These are phyloP conservation scores for Girardinus metallicus DNA, from an alignment of 2,797 vertebrate species.

Conservation along the genomic window DNA sequence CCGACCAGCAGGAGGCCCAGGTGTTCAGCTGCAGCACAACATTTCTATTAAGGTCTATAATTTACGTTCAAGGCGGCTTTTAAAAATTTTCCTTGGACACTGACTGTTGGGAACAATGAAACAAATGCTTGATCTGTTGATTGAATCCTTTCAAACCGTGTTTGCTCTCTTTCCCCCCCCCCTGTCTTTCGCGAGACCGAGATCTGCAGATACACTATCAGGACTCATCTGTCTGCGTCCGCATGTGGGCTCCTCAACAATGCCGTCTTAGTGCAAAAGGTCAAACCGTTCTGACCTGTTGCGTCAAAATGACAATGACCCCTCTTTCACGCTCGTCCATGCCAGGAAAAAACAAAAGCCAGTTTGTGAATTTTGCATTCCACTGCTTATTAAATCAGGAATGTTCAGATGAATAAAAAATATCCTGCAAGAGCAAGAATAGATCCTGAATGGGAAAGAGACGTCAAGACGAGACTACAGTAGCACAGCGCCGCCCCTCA, in stretches of 20 bases:
- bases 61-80: neutral
- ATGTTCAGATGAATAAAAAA: conserved; percentile 18
- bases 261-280: conserved; percentile 43
- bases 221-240: conserved; percentile 25
- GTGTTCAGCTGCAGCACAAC: conserved; percentile 28
- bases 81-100: neutral
- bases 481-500: conserved; percentile 40
- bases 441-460: neutral
- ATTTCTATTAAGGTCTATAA: conserved; percentile 11
- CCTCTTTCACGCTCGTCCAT: conserved; percentile 49
- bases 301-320: conserved; percentile 56
- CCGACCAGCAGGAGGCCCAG: conserved; percentile 22
- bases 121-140: neutral
- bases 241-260: conserved; percentile 57
- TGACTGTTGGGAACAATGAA: neutral
- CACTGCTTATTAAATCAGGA: conserved; percentile 26
- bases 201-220: conserved; percentile 42
- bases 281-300: conserved; percentile 47
- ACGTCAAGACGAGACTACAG: neutral
- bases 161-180: neutral
- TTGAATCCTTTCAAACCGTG: neutral
- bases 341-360: neutral
- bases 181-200: neutral
- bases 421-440: neutral
- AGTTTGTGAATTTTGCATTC: conserved; percentile 21